A percentile compares a stretch with the other conserved stretches of the same genome.
These are phyloP conservation scores for Diarsia rubi DNA, from an alignment of 2,888 invertebrate species.

Conservation along the genomic window DNA sequence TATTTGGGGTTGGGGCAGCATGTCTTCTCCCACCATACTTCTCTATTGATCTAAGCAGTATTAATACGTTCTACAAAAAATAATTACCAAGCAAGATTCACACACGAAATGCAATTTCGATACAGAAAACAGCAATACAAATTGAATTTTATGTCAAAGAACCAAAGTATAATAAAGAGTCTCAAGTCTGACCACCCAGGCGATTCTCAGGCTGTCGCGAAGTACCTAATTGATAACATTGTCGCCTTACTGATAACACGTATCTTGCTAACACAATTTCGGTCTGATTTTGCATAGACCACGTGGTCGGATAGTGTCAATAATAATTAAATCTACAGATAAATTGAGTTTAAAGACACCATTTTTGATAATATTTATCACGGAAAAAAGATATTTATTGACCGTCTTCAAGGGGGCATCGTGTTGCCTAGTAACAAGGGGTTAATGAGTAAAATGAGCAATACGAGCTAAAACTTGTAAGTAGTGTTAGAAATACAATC, in stretches of 20 bases:
- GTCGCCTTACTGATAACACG: conserved; percentile 74
- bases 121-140: not conserved
- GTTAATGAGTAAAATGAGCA: no score
- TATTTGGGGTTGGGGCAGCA: no score
- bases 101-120: conserved; percentile 20
- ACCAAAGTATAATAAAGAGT: conserved; percentile 54
- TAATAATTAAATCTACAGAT: conserved; percentile 37
- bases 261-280: conserved; percentile 75
- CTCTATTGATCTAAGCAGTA: not conserved
- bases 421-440: no score
- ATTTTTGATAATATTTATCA: conserved; percentile 33
- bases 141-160: not conserved
- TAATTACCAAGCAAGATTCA: conserved; percentile 21
- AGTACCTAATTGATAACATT: conserved; percentile 75
- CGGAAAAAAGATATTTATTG: conserved; percentile 3
- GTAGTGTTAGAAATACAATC: conserved; percentile 9
- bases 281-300: conserved; percentile 71
- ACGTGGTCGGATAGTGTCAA: conserved; percentile 53
- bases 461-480: no score
- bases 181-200: conserved; percentile 72
- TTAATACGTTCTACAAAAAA: not conserved
- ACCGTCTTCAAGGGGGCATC: no score
- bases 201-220: conserved; percentile 73
- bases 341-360: conserved; percentile 51
- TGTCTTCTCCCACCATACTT: not conserved